Conservation (phyloP, 1,140 invertebrate species). For the Micrasema minimum region DNA sequence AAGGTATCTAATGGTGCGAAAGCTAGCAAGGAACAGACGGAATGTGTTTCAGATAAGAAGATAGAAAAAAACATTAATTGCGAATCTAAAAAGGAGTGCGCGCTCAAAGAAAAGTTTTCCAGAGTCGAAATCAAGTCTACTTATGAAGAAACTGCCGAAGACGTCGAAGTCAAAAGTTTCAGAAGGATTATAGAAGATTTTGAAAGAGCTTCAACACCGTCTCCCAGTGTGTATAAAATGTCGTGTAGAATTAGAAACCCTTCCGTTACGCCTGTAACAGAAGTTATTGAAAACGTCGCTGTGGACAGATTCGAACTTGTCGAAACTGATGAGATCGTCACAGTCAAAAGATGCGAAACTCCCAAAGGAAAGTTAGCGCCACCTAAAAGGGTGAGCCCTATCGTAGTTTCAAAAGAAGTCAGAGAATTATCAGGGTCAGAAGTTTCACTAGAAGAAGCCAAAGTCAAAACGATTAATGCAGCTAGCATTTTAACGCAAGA, state of each 20-base stretch:
- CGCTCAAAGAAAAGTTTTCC: constrained; percentile 17
- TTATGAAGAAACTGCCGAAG: constrained; percentile 54
- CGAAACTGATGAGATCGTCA: constrained; percentile 1
- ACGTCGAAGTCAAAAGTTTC: constrained; percentile 21
- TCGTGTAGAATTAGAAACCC: constrained; percentile 18
- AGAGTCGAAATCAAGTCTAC: constrained; percentile 42
- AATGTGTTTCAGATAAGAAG: neutral
- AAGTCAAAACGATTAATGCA: constrained; percentile 40
- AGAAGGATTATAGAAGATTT: constrained; percentile 35
- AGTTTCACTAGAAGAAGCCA: constrained; percentile 41
- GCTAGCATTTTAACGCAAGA: constrained; percentile 45
- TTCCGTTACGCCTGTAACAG: neutral
- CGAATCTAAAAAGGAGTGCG: constrained; percentile 50
- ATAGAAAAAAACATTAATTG: constrained; percentile 47
- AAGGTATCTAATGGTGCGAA: neutral
- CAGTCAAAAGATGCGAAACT: constrained; percentile 6
- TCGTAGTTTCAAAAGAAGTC: constrained; percentile 24
- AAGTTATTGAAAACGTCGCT: constrained; percentile 14
- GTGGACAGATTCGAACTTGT: constrained; percentile 24
- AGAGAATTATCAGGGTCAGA: constrained; percentile 17
- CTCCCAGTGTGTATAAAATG: constrained; percentile 32
- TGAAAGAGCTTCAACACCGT: constrained; percentile 27
- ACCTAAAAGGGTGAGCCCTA: neutral
- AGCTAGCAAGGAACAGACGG: neutral
- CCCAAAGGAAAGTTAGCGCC: neutral